Evolutionary conservation across 2,888 invertebrate genomes (phyloP), one percentile per base, ranked within the genome.

Genomic region (Hylaea fasciaria): DNA sequence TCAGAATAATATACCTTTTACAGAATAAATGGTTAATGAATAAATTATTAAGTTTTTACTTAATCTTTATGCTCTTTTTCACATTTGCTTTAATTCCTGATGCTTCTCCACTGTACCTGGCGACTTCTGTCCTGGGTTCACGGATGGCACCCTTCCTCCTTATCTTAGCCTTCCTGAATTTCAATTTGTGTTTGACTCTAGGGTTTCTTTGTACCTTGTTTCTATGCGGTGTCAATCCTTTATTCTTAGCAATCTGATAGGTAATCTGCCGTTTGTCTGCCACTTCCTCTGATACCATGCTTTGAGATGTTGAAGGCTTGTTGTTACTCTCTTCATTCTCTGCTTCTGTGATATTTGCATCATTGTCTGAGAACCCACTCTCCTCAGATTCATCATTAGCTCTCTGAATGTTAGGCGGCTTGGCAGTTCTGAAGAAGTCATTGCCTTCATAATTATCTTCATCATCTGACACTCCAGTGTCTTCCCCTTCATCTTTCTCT

Each of bases 201-300:
- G 99, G 99, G 93, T 99, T 99, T 65, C 98, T 94, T 73, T 95
- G 94, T 78, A 98, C 98, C 85, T 98, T 98, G 89, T 97, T 98
- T 67, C 98, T 95, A 71, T 96, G 94, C 0, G 98, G 97, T 39
- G 96, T 98, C 14, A 99, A 93, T 13, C 99, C 99, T 87, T 98
- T 98, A 81, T 99, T 99, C 87, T 99, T 99, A 16, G 96, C 96
- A 81, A 99, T 99, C 94, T 98, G 95, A 82, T 98, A 97, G 1
- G 97, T 98, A 67, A 98, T 98, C 53, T 95, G 94, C 72, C 98
- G 94, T 79, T 97, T 98, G 50, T 93, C 94, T 39, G 77, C 86
- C 0, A 85, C 70, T 47, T 88, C 89, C 46, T 83, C 86, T 37
- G 80, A 59, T 43, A 83, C 76, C 39, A 85, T 59, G 53, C 74